Evolutionary conservation across 2,888 invertebrate genomes (phyloP), one percentile per base, ranked within the genome.

Genomic region (Epistrophe eligans): DNA sequence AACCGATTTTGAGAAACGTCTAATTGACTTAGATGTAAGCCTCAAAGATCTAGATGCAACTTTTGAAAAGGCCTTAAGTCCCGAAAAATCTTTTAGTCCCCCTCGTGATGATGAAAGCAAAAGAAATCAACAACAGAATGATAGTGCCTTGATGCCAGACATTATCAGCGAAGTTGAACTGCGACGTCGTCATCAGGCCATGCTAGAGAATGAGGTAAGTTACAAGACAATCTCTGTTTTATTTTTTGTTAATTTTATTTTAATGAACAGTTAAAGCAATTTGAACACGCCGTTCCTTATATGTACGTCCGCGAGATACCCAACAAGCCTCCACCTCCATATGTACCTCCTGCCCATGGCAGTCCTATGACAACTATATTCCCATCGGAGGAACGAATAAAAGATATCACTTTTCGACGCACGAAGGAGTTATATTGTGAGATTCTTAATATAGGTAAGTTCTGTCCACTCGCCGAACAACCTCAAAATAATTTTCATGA

Each of bases 311-410:
- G 96, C 62, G 95, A 95, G 92, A 95, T 96, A 87, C 96, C 96
- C 7, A 96, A 96, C 91, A 96, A 96, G 90, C 96, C 96, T 11
- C 96, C 96, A 2, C 96, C 96, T 0, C 96, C 96, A 0, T 96
- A 96, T 91, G 95, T 95, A 0, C 95, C 96, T 9, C 96, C 95
- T 0, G 92, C 93, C 2, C 91, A 91, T 80, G 91, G 92, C 15
- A 91, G 91, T 85, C 92, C 91, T 10, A 91, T 91, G 91, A 92
- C 91, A n/a, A 91, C 91, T 19, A 91, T 92, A 76, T 91, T 91
- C 88, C 91, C 92, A 71, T 90, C 91, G 2, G 91, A 91, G 79
- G 90, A 91, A 24, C 90, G 92, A 70, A 92, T 91, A 55, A 90
- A 89, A 84, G 91, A 91, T 84, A 90, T 92, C 57, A 91, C 91